phyloP scores from a whole-genome alignment of 2,797 vertebrate species.

The Trematomus bernacchii region DNA sequence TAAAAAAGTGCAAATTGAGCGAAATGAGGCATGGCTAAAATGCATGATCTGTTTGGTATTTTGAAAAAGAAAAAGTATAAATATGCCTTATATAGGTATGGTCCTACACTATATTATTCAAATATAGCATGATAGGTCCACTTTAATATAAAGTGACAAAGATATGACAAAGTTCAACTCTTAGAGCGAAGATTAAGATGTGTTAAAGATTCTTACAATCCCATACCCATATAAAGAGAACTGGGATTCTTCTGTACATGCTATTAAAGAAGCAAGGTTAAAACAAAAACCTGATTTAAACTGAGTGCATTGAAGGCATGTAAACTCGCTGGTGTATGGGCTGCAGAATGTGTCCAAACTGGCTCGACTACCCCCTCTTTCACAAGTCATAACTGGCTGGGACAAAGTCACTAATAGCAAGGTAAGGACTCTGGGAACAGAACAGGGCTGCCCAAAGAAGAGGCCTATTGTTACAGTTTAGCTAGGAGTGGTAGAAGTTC shows the following conservation, averaged over 20 bases:
- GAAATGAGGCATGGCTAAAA: no score
- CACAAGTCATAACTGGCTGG: conserved; percentile 17
- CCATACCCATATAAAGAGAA: not conserved
- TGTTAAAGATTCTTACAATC: not conserved
- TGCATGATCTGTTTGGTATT: no score
- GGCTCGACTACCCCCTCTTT: conserved; percentile 39
- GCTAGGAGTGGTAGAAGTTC: conserved; percentile 23
- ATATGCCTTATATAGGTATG: no score
- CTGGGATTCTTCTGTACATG: not conserved
- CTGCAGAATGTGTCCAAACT: conserved; percentile 65
- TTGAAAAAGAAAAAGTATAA: no score
- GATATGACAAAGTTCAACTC: not conserved
- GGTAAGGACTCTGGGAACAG: conserved; percentile 17
- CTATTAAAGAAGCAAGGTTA: not conserved
- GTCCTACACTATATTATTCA: no score
- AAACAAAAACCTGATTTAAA: not conserved
- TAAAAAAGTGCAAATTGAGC: no score
- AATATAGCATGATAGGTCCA: no score
- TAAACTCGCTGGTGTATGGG: not conserved
- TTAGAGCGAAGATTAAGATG: not conserved
- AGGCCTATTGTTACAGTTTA: conserved; percentile 22
- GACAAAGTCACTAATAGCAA: conserved; percentile 33
- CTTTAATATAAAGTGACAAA: not conserved
- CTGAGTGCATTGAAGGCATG: not conserved
- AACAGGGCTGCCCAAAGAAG: conserved; percentile 17